phyloP scores from a whole-genome alignment of 1,140 invertebrate species.

The Anastrepha obliqua region DNA sequence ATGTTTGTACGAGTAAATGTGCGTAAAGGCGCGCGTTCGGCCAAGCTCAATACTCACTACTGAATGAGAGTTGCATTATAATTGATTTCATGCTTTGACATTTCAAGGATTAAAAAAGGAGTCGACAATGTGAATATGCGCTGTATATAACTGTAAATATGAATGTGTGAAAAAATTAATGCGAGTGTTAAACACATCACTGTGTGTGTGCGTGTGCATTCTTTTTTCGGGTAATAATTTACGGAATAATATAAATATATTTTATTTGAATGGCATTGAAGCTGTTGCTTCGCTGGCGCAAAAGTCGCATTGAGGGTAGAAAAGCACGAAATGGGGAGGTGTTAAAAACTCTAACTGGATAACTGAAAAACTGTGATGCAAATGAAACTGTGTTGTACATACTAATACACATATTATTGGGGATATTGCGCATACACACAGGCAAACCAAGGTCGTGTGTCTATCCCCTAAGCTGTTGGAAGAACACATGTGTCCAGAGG shows the following conservation, averaged over 20 bases:
- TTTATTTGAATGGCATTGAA: conserved; percentile 25
- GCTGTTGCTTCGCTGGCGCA: background rate
- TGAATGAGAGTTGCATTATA: conserved; percentile 49
- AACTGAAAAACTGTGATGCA: background rate
- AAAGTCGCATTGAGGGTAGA: background rate
- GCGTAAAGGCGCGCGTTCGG: conserved; percentile 28
- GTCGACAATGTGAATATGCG: conserved; percentile 19
- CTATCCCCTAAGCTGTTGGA: background rate
- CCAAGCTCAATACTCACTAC: conserved; percentile 1
- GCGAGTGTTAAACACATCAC: background rate
- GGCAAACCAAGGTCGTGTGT: background rate
- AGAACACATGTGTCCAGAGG: background rate
- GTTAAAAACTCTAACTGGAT: background rate
- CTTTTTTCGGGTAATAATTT: conserved; percentile 1
- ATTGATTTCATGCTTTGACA: conserved; percentile 52
- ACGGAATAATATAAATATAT: conserved; percentile 36
- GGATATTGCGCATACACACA: background rate
- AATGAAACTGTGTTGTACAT: background rate
- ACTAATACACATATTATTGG: background rate
- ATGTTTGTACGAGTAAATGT: background rate
- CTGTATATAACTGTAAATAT: background rate
- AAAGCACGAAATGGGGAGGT: background rate
- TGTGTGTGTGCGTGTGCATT: background rate
- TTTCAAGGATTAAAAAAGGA: conserved; percentile 52
- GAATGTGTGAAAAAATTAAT: background rate